Percentiles rank a stretch among this genome's conserved stretches.
These are phyloP conservation scores for Podargus strigoides DNA, from an alignment of 2,797 vertebrate genomes.

Conservation along the genomic window DNA sequence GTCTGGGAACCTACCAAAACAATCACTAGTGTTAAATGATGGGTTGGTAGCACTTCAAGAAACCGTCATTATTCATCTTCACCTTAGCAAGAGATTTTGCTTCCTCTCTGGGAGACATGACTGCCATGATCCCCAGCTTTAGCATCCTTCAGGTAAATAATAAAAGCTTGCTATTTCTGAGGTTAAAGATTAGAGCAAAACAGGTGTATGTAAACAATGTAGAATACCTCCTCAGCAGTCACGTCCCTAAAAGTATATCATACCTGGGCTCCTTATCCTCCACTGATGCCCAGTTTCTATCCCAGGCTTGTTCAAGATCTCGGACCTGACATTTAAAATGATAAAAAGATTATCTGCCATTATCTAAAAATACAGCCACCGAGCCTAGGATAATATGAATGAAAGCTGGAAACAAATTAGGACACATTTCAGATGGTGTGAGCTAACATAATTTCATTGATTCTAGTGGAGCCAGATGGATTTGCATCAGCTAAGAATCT, in stretches of 20 bases:
- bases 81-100: background rate
- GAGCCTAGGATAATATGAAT: background rate
- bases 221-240: background rate
- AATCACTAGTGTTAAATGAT: background rate
- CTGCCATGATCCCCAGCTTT: background rate
- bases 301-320: background rate
- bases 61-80: background rate
- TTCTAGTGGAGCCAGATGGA: constrained; percentile 21
- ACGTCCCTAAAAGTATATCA: background rate
- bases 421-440: background rate
- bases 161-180: background rate
- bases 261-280: background rate
- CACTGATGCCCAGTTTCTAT: background rate
- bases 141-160: background rate
- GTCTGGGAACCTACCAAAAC: background rate
- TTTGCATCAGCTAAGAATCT: constrained; percentile 26
- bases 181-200: background rate
- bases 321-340: background rate
- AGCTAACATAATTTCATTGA: constrained; percentile 16
- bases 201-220: background rate
- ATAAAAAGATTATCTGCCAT: background rate
- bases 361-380: background rate
- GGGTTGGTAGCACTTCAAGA: background rate
- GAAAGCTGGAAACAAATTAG: constrained; percentile 26
- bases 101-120: background rate